Conservation (phyloP, 2,113 vertebrate genomes). For the Vimba vimba region DNA sequence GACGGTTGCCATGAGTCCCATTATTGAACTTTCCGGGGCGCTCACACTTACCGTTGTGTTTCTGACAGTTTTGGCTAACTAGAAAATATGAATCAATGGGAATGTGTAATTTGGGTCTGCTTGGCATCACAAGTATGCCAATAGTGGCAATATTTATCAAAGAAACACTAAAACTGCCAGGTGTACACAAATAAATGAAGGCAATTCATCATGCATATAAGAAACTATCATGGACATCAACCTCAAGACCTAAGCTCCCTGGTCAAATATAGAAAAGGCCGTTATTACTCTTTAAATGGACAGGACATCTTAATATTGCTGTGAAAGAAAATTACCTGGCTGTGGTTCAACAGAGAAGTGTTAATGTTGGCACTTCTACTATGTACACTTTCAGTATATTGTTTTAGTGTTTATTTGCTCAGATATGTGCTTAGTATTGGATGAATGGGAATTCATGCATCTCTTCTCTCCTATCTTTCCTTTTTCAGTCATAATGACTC, state of each 20-base stretch:
- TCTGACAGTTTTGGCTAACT: conserved; percentile 88
- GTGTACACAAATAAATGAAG: conserved; percentile 87
- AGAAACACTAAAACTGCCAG: conserved; percentile 90
- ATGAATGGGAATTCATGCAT: conserved; percentile 85
- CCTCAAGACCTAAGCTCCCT: conserved; percentile 76
- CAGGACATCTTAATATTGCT: conserved; percentile 88
- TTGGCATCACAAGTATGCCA: conserved; percentile 86
- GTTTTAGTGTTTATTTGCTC: conserved; percentile 93
- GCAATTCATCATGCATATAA: conserved; percentile 84
- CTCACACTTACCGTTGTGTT: conserved; percentile 80
- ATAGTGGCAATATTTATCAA: conserved; percentile 87
- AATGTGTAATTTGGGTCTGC: conserved; percentile 88
- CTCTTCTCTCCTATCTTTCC: conserved; percentile 79
- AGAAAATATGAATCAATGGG: conserved; percentile 75
- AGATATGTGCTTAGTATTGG: conserved; percentile 87
- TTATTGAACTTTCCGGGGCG: conserved; percentile 81
- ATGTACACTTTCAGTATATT: conserved; percentile 91
- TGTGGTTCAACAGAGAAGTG: conserved; percentile 85
- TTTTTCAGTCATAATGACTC: conserved; percentile 89
- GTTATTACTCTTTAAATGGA: conserved; percentile 83
- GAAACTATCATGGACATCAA: conserved; percentile 80
- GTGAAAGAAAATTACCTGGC: conserved; percentile 79
- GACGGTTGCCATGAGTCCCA: conserved; percentile 87
- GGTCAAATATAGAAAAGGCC: conserved; percentile 92
- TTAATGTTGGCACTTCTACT: conserved; percentile 93